Base-by-base conservation (phyloP, 30 jellyfish, hydroid and myxozoan species). In the Pelagia noctiluca region DNA sequence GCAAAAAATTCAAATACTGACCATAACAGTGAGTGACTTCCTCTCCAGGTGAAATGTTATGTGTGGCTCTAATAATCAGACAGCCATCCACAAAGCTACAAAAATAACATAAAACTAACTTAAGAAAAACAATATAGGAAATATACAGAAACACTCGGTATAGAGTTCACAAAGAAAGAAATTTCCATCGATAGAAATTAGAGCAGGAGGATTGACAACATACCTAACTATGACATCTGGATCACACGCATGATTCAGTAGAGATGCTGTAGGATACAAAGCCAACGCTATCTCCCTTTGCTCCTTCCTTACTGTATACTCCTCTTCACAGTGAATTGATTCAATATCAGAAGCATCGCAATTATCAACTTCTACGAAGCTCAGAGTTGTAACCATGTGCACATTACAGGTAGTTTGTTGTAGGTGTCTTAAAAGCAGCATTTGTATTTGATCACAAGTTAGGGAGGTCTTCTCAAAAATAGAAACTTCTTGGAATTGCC, bases 161-260 rank as follows among this genome's bases (percentile, higher is more conserved):
- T n/a, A n/a, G n/a, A n/a, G n/a, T n/a, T n/a, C n/a, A n/a, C n/a
- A n/a, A n/a, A n/a, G n/a, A n/a, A n/a, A n/a, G n/a, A n/a, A n/a
- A n/a, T n/a, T n/a, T n/a, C n/a, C n/a, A n/a, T n/a, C n/a, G n/a
- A n/a, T n/a, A n/a, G 35, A 50, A 28, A 19, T 23, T 21, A 38
- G 35, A 32, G n/a, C 62, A 33, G 35, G 65, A 19, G 0, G 19
- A 12, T 24, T 37, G 26, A 1, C 29, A 75, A 29, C 50, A 11
- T 68, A 87, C 96, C 96, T 87, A n/a, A 87, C 96, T 35, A 87
- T 87, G 61, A 87, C 96, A 60, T 87, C 96, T 0, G 96, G 96
- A 47, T 87, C 96, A 72, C 96, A 87, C 4, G 96, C 82, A 78
- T 87, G 96, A 77, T 87, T 87, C 60, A 87, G 78, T 54, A 87